Evolutionary conservation across 1,140 invertebrate genomes (phyloP).

Genomic region (Homalodisca vitripennis): DNA sequence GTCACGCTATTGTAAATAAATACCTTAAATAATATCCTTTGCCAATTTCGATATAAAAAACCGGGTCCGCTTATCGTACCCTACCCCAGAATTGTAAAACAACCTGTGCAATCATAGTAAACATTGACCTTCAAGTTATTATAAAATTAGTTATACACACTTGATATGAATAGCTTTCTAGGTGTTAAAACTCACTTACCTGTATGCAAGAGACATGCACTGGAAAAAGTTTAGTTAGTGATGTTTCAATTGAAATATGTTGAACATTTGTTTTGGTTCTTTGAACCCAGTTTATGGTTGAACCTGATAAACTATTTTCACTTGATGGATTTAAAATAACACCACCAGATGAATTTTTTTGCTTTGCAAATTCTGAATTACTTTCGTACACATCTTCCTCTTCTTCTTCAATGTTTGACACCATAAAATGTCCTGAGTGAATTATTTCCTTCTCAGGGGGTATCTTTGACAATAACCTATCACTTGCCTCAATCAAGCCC

Average conservation of each 20-base stretch:
- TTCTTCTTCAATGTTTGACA: slow-evolving; percentile 93
- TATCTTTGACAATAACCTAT: slow-evolving; percentile 27
- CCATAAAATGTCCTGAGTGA: slow-evolving; percentile 98
- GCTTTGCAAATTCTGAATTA: slow-evolving; percentile 3
- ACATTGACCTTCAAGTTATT: no score
- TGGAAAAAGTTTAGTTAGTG: slow-evolving; percentile 93
- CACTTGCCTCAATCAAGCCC: slow-evolving; percentile 34
- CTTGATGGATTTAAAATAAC: slow-evolving; percentile 27
- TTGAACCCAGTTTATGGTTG: not conserved
- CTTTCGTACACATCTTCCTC: slow-evolving; percentile 73
- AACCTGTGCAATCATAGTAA: no score
- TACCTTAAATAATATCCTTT: no score
- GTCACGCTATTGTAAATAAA: no score
- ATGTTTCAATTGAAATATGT: slow-evolving; percentile 86
- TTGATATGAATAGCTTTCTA: no score
- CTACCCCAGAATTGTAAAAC: no score
- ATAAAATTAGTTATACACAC: no score
- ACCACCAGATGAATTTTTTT: not conserved
- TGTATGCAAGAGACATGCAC: slow-evolving; percentile 96
- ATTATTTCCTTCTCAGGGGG: slow-evolving; percentile 66
- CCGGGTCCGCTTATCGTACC: no score
- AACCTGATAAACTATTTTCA: slow-evolving; percentile 35
- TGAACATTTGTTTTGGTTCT: slow-evolving; percentile 45
- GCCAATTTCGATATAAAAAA: no score
- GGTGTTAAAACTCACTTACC: slow-evolving; percentile 68